Conservation (phyloP, 2,888 invertebrate species). For the Folsomia candida region DNA sequence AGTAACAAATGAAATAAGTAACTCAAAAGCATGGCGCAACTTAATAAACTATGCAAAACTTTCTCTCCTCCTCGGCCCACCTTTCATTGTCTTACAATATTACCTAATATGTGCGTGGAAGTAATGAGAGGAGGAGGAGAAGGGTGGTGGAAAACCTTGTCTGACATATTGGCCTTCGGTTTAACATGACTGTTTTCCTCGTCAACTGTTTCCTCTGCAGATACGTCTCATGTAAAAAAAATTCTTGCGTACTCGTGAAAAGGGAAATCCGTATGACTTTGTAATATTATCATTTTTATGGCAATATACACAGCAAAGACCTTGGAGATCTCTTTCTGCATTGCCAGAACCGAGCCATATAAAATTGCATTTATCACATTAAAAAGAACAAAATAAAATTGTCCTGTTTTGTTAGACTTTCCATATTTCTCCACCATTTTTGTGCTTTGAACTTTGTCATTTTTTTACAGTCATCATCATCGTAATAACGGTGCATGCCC, state of each 20-base stretch:
- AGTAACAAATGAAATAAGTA: neutral
- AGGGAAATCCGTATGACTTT: too few species aligned
- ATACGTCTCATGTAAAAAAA: too few species aligned
- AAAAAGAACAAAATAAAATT: neutral
- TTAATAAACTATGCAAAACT: conserved; percentile 10
- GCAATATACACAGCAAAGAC: too few species aligned
- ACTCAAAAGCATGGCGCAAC: neutral
- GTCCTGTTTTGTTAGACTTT: neutral
- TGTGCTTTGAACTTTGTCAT: neutral
- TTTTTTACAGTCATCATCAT: neutral
- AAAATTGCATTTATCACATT: neutral
- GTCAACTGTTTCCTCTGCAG: too few species aligned
- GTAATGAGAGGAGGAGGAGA: too few species aligned
- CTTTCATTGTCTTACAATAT: neutral
- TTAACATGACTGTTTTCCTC: too few species aligned
- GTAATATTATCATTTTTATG: too few species aligned
- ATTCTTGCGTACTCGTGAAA: too few species aligned
- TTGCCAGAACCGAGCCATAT: neutral
- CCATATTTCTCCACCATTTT: neutral
- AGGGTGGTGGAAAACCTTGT: too few species aligned
- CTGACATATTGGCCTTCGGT: too few species aligned
- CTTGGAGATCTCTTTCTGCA: neutral
- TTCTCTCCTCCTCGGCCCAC: neutral
- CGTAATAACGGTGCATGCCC: too few species aligned
- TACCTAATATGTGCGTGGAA: too few species aligned